Base-by-base conservation (phyloP, 2,113 vertebrate genomes). In the Cinclus mexicanus region DNA sequence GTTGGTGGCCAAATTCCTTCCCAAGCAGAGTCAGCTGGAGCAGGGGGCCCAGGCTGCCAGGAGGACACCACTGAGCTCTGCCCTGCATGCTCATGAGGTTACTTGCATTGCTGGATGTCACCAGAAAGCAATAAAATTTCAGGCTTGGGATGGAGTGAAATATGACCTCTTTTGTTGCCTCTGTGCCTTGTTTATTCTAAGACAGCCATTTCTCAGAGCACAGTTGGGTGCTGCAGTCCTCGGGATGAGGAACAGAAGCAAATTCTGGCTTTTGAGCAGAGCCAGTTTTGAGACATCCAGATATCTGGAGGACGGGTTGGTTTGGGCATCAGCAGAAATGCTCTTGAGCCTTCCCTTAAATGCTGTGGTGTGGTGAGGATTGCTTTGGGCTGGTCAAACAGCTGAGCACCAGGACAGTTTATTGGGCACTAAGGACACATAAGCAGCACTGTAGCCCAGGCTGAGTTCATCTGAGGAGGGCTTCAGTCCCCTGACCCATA, bases 141-240 rank as follows among this genome's bases (percentile, higher is more conserved):
- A 69, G 88, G 90, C 88, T 88, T 4, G 47, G 75, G 83, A 86
- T 59, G 1, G 14, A 76, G 90, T 95, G 96, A 97, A 97, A 97
- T 88, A 76, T 26, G 95, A 97, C 84, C 96, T 95, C 95, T 72
- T 90, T 91, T 96, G 95, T 96, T 94, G 92, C 96, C 76, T 88
- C 92, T 77, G 79, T 0, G 50, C 80, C 79, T 88, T 93, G 94
- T 96, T 97, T 95, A 68, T 76, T 83, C 91, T 68, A 52, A 88
- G 85, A 24, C 61, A 44, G 90, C 37, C 85, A 4, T 88, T 93
- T 46, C 85, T 90, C 87, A 53, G 87, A 80, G 87, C 46, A 0
- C 12, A 5, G 82, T 14, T 72, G 67, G 91, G 82, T 11, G 41
- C 87, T 7, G 39, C 9, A 1, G 65, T 50, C 52, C 60, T 63